These are phyloP conservation scores for Eristalinus aeneus DNA, from an alignment of 2,888 invertebrate species.

Conservation along the genomic window DNA sequence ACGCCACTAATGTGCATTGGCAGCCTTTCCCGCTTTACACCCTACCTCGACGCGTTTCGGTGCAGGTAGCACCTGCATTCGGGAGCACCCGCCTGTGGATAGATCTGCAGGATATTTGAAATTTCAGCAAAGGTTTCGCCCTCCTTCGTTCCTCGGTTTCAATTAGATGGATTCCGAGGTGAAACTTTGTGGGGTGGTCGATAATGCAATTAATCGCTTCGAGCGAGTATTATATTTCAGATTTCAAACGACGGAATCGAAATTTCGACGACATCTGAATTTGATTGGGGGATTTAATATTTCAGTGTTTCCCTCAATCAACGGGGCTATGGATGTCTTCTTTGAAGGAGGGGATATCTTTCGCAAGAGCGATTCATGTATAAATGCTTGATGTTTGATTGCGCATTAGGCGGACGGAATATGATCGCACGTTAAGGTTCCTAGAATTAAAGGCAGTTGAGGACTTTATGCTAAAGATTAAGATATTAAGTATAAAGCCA, in stretches of 20 bases:
- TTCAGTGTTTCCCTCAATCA: neutral
- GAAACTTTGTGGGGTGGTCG: slow-evolving; percentile 24
- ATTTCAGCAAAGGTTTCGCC: slow-evolving; percentile 48
- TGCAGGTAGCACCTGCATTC: slow-evolving; percentile 35
- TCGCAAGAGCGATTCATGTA: neutral
- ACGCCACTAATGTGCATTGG: slow-evolving; percentile 54
- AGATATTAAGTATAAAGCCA: no score
- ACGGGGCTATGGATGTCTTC: neutral
- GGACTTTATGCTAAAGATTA: no score
- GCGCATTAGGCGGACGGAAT: no score
- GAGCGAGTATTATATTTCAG: neutral
- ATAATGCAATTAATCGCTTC: slow-evolving; percentile 48
- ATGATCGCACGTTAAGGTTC: no score
- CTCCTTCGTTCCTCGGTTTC: slow-evolving; percentile 38
- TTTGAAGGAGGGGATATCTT: no score
- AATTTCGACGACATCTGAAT: neutral
- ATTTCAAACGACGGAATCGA: neutral
- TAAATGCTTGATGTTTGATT: no score
- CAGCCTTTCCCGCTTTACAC: neutral
- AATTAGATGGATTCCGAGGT: slow-evolving; percentile 56
- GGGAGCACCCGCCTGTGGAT: slow-evolving; percentile 1
- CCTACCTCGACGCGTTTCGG: neutral
- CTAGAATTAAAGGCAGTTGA: no score
- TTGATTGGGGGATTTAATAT: neutral
- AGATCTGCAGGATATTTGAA: slow-evolving; percentile 63